Evolutionary conservation across 1,140 invertebrate species (phyloP).

Genomic region (Drosophila ironensis): DNA sequence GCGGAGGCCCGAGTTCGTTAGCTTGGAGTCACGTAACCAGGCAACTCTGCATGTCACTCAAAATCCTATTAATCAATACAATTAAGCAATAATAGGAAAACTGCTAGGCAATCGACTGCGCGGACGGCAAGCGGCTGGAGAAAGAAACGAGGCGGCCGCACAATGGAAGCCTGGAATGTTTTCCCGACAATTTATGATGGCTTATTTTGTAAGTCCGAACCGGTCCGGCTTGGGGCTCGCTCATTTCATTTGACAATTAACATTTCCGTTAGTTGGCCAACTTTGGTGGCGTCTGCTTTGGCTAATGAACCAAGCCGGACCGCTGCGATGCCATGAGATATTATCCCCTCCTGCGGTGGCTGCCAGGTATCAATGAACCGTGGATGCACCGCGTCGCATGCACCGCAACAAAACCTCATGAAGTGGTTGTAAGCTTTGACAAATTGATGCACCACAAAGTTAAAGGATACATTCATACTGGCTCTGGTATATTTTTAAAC

Average conservation of each 20-base stretch:
- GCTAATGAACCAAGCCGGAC: slow-evolving; percentile 62
- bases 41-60: slow-evolving; percentile 68
- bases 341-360: slow-evolving; percentile 9
- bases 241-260: slow-evolving; percentile 76
- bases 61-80: slow-evolving; percentile 78
- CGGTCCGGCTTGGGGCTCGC: slow-evolving; percentile 44
- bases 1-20: slow-evolving; percentile 57
- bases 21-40: slow-evolving; percentile 60
- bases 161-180: slow-evolving; percentile 60
- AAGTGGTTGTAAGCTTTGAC: neutral
- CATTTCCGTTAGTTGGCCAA: slow-evolving; percentile 79
- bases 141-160: slow-evolving; percentile 8
- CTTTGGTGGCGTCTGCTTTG: slow-evolving; percentile 78
- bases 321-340: slow-evolving; percentile 2
- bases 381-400: neutral
- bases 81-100: slow-evolving; percentile 78
- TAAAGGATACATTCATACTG: neutral
- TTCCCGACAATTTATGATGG: slow-evolving; percentile 74
- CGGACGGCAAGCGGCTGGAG: slow-evolving; percentile 1
- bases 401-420: neutral
- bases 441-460: neutral
- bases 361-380: slow-evolving; percentile 57
- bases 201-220: slow-evolving; percentile 73
- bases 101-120: slow-evolving; percentile 60
- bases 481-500: too few species aligned